These are phyloP conservation scores for Columba janthina DNA, from an alignment of 2,113 vertebrate species.

Conservation along the genomic window DNA sequence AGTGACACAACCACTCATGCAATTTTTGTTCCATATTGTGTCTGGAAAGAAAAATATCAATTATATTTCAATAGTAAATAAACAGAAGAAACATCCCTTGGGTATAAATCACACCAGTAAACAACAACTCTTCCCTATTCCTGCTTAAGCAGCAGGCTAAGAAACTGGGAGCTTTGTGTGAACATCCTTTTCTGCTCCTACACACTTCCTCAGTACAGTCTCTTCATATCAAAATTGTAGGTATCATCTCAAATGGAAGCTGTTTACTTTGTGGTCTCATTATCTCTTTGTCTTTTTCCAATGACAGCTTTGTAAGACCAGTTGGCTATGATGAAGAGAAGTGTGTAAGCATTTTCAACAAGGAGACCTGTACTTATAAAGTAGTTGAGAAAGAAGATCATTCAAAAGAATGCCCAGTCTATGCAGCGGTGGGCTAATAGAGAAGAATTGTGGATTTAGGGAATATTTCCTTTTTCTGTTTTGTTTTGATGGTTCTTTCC, in stretches of 20 bases:
- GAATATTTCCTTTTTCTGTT: neutral
- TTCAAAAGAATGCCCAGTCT: constrained; percentile 23
- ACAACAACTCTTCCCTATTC: neutral
- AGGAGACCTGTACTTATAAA: constrained; percentile 20
- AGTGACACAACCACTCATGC: neutral
- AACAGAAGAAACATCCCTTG: neutral
- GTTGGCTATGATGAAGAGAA: neutral
- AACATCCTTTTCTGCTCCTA: neutral
- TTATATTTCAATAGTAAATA: neutral
- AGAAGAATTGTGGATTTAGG: neutral
- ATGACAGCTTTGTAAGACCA: neutral
- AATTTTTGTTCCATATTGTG: neutral
- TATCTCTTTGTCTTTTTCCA: neutral
- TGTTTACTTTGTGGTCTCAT: neutral
- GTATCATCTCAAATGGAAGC: neutral
- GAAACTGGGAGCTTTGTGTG: neutral
- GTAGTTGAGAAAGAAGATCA: constrained; percentile 46
- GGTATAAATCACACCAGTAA: neutral
- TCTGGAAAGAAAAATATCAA: neutral
- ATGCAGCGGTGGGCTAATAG: neutral
- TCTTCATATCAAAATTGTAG: neutral
- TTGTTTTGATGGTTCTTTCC: neutral
- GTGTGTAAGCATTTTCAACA: constrained; percentile 18
- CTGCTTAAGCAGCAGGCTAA: neutral
- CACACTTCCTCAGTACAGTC: neutral